Conservation (phyloP, 2,888 invertebrate species). For the Coremacera marginata region DNA sequence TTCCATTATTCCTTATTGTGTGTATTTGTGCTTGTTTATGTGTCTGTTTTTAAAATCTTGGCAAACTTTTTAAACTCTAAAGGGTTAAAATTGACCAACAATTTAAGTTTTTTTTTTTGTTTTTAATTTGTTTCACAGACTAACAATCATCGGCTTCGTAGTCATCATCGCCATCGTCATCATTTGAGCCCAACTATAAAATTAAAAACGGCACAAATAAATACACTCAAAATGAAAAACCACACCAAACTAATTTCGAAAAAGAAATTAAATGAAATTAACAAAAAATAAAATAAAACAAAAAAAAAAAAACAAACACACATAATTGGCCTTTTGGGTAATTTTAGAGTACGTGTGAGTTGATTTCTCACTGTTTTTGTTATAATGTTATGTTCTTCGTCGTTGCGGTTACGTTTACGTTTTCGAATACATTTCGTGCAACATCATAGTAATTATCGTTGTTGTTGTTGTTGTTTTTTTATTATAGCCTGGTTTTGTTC, state of each 20-base stretch:
- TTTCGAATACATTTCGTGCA: constrained; percentile 30
- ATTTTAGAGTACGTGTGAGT: constrained; percentile 37
- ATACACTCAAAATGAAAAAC: constrained; percentile 25
- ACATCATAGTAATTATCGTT: constrained; percentile 33
- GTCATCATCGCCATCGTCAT: background rate
- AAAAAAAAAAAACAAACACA: constrained; percentile 21
- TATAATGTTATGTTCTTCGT: background rate
- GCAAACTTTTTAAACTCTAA: constrained; percentile 15
- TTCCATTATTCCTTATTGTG: too few relatives aligned
- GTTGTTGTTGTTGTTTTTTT: constrained; percentile 20
- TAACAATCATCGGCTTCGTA: background rate
- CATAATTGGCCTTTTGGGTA: constrained; percentile 33
- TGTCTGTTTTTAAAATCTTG: background rate
- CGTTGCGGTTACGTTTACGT: constrained; percentile 30
- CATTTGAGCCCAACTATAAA: constrained; percentile 25
- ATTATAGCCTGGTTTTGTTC: background rate
- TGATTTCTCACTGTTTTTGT: constrained; percentile 21
- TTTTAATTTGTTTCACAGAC: background rate
- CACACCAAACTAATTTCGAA: constrained; percentile 30
- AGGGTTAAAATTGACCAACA: constrained; percentile 20
- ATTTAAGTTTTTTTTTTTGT: constrained; percentile 4
- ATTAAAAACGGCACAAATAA: constrained; percentile 10
- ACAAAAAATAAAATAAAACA: background rate
- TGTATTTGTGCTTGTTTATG: too few relatives aligned
- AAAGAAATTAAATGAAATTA: constrained; percentile 31